Base-by-base conservation (phyloP, 2,888 invertebrate genomes). In the Drosophila quasianomalipes region DNA sequence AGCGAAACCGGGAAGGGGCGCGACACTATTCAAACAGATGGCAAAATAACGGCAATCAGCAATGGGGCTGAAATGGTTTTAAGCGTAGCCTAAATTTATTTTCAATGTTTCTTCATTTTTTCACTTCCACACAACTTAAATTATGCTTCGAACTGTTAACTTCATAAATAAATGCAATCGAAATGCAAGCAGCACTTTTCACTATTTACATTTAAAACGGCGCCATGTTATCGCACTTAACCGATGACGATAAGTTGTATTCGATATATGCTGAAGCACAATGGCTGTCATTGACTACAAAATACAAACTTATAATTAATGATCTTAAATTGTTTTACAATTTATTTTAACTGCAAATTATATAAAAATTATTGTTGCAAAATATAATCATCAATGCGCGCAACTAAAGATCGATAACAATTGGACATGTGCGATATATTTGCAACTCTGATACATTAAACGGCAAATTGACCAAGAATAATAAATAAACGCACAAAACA, bases 361-460 rank as follows among this genome's bases (percentile, higher is more conserved):
- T 7, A 22, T 22, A 22, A 22, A 22, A 22, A 22, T 22, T 22
- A 22, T 22, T 22, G 22, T 22, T 22, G 22, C 6, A 44, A 44
- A 4, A 14, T 14, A 31, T 19, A 35, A 14, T 0, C 5, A 14
- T 7, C 28, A 12, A n/a, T 14, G 6, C 4, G 1, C 2, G 10
- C 4, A 14, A 3, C 6, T 2, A 4, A n/a, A 28, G 3, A 6
- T 14, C 52, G 28, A 53, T 37, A 58, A 14, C 3, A 53, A 4
- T 26, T 16, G 14, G 51, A 2, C 5, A 16, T 22, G 44, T 28
- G 28, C 19, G 3, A 70, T 41, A 30, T 30, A 16, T n/a, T 66
- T 66, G 52, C 72, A 76, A 66, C 81, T 54, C 76, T 81, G 16
- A 4, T 10, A 30, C 44, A 58, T 26, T 63, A 55, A 63, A 53